Base-by-base conservation (phyloP, 2,113 vertebrate species). In the Crypturellus undulatus region DNA sequence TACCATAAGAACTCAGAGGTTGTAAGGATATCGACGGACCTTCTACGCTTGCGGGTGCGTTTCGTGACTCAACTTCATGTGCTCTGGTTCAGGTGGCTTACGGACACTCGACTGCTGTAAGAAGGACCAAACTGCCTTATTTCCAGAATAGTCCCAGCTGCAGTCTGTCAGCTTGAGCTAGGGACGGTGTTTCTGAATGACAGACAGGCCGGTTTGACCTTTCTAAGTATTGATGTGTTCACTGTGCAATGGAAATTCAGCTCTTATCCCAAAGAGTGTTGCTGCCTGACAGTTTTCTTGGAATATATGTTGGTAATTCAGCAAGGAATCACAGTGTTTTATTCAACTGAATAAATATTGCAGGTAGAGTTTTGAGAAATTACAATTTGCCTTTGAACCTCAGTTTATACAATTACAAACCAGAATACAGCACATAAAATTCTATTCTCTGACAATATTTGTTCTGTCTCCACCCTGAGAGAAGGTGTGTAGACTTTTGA, bases 401-500 rank as follows among this genome's bases (percentile, higher is more conserved):
- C 4, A 79, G 20, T 64, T 93, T 92, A 25, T 94, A 36, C 13
- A 52, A 12, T 64, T 75, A 20, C 20, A 58, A 28, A 59, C 15
- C 56, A 90, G 34, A 76, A 93, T 87, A 68, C 7, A 6, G 26
- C 49, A 17, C n/a, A 14, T 85, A 9, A 34, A 28, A 34, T 79
- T 79, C 43, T 96, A 20, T 8, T 92, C 19, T 64, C 72, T 90
- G 58, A n/a, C 43, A 65, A n/a, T 80, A 96, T 97, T 97, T 97
- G 91, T 95, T 96, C 90, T 97, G 97, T 95, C 94, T 97, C 96
- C 78, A 96, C 92, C 72, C 49, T 88, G 70, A 79, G 54, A 70
- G 84, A 92, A 94, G 81, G 90, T 49, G 19, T 88, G 38, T 73
- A 94, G 88, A 22, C 56, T 70, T 78, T 34, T 94, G 51, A 84